Evolutionary conservation across 2,888 invertebrate species (phyloP).

Genomic region (Strigamia transsilvanica): DNA sequence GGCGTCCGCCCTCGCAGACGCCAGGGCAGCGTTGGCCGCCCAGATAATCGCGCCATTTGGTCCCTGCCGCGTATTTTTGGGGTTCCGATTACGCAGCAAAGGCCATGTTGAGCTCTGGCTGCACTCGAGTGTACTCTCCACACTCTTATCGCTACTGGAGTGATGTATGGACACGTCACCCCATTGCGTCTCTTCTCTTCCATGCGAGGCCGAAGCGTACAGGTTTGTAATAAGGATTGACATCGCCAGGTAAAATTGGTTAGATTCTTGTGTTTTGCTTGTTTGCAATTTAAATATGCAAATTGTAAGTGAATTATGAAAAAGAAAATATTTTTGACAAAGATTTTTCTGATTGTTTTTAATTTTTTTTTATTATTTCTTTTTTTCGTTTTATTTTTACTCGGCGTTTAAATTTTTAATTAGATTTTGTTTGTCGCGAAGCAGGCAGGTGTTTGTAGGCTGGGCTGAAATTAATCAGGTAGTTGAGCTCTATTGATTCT

Average conservation of each 20-base stretch:
- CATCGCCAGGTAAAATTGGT: no score
- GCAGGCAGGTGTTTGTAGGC: not conserved
- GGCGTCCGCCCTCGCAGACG: constrained; percentile 1
- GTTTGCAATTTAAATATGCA: not conserved
- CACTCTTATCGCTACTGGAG: not conserved
- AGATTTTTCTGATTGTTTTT: not conserved
- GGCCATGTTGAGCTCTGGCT: not conserved
- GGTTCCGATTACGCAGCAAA: constrained; percentile 3
- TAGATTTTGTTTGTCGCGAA: not conserved
- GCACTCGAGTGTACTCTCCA: constrained; percentile 6
- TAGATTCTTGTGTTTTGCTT: no score
- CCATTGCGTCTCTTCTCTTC: not conserved
- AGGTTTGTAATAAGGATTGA: not conserved
- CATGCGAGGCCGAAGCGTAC: no score
- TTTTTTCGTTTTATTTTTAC: not conserved
- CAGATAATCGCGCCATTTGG: constrained; percentile 20
- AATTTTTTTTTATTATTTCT: not conserved
- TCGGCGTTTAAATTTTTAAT: not conserved
- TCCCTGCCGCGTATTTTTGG: constrained; percentile 1
- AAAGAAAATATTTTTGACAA: not conserved
- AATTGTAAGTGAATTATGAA: not conserved
- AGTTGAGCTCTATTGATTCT: not conserved
- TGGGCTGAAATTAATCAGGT: constrained; percentile 34
- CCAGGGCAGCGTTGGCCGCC: not conserved
- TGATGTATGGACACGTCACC: not conserved